Conservation (phyloP, 2,888 invertebrate species). For the Dasypolia templi region DNA sequence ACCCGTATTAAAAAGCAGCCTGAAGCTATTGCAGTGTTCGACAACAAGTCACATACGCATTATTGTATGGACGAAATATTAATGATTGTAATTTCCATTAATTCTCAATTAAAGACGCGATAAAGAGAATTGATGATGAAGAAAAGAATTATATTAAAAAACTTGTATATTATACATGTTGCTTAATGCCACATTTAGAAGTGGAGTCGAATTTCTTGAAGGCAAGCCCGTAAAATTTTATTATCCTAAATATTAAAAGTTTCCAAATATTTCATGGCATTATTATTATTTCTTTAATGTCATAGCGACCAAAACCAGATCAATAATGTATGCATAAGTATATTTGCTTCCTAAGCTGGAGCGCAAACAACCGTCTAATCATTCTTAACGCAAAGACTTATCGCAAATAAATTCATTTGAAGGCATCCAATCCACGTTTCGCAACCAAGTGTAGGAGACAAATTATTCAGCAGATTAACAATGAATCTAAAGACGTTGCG, state of each 20-base stretch:
- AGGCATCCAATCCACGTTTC: conserved; percentile 61
- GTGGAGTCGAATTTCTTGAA: conserved; percentile 15
- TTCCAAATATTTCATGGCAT: conserved; percentile 16
- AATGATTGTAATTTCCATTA: conserved; percentile 28
- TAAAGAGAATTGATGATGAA: conserved; percentile 40
- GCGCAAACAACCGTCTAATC: conserved; percentile 25
- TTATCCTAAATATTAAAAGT: conserved; percentile 3
- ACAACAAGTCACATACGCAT: conserved; percentile 1
- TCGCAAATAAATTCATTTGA: conserved; percentile 56
- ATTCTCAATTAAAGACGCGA: conserved; percentile 35
- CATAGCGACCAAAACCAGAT: conserved; percentile 5
- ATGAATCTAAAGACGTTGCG: conserved; percentile 79
- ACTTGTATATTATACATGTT: neutral
- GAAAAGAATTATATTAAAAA: conserved; percentile 23
- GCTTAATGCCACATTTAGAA: conserved; percentile 30
- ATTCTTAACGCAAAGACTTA: conserved; percentile 34
- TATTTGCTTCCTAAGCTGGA: conserved; percentile 31
- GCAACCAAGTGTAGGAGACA: conserved; percentile 80
- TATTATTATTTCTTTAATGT: conserved; percentile 6
- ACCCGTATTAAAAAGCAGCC: too few relatives aligned
- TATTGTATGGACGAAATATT: conserved; percentile 14
- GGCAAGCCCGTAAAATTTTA: conserved; percentile 41
- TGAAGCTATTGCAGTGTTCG: neutral
- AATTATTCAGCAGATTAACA: conserved; percentile 81
- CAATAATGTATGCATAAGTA: conserved; percentile 19